Evolutionary conservation across 2,888 invertebrate species (phyloP), one percentile per base, ranked within the genome.

Genomic region (Nomada fabriciana): DNA sequence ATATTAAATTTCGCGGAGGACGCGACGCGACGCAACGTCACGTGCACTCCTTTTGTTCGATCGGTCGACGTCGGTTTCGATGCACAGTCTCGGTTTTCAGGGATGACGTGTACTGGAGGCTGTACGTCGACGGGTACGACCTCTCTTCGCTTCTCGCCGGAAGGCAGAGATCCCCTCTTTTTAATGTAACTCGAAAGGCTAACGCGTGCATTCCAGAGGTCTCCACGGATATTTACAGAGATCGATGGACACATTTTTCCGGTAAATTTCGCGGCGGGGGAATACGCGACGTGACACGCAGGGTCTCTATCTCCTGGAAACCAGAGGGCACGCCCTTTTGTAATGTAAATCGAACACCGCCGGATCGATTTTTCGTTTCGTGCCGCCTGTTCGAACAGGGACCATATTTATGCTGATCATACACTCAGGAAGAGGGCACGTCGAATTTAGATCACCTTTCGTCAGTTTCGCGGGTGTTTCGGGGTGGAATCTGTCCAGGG

Each of bases 341-440:
- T 36, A 3, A 68, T 68, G 72, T 52, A 80, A 80, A 80, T 80
- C 72, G 72, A 23, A 76, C 42, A 20, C 11, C 36, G 29, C 0
- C 13, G n/a, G 50, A 79, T 79, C 80, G 80, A 80, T 80, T 72
- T 80, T 80, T 79, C 61, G 25, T 15, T 36, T 20, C 43, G 11
- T 18, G n/a, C 47, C 50, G 47, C 11, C 47, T 25, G 55, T 50
- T n/a, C 13, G 13, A 57, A 57, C 23, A 10, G 5, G 2, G 42
- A 55, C 29, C 20, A 72, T 29, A 61, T 64, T 76, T 64, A 64
- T 25, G 59, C n/a, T 36, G 63, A 77, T 80, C 64, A 55, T 29
- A 18, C 11, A 18, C 15, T 15, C 29, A 18, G 0, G 23, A 23
- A 52, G 4, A n/a, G 13, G 13, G 47, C 57, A 61, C 29, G 67